Evolutionary conservation across 92 coral and sea anemone species (phyloP).

Genomic region (Ricordea florida): DNA sequence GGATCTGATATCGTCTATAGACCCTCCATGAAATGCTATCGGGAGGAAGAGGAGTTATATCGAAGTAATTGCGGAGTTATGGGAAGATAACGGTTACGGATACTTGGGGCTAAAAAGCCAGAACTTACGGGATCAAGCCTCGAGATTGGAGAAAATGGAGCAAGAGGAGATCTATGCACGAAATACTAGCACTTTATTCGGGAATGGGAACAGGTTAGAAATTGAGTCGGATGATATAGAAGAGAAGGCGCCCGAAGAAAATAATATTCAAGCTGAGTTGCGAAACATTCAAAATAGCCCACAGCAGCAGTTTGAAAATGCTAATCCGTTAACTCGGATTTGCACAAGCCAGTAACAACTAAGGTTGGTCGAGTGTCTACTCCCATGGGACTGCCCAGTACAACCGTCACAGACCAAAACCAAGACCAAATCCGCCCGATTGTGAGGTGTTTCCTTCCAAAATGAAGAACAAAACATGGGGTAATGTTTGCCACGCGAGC

Average conservation of each 20-base stretch:
- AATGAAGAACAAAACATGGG: slow-evolving; percentile 45
- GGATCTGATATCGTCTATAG: slow-evolving; percentile 3
- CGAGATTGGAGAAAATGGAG: not conserved
- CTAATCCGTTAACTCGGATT: too few species aligned
- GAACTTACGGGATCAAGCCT: not conserved
- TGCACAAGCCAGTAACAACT: too few species aligned
- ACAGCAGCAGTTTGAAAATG: too few species aligned
- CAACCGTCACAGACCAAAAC: not conserved
- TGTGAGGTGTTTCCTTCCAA: slow-evolving; percentile 42
- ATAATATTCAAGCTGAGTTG: too few species aligned
- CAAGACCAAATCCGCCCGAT: slow-evolving; percentile 40
- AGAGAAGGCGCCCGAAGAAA: too few species aligned
- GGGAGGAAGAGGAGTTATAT: slow-evolving; percentile 20
- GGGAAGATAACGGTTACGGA: slow-evolving; percentile 8
- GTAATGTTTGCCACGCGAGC: slow-evolving; percentile 38
- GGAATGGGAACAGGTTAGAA: too few species aligned
- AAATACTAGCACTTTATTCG: too few species aligned
- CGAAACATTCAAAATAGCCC: too few species aligned
- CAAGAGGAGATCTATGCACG: too few species aligned
- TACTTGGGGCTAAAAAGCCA: not conserved
- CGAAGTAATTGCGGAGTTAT: slow-evolving; percentile 9
- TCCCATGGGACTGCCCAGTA: not conserved
- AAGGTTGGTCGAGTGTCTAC: too few species aligned
- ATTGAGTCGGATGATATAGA: too few species aligned
- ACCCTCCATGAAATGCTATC: not conserved